These are phyloP conservation scores for Cydia amplana DNA, from an alignment of 1,140 invertebrate species.

Conservation along the genomic window DNA sequence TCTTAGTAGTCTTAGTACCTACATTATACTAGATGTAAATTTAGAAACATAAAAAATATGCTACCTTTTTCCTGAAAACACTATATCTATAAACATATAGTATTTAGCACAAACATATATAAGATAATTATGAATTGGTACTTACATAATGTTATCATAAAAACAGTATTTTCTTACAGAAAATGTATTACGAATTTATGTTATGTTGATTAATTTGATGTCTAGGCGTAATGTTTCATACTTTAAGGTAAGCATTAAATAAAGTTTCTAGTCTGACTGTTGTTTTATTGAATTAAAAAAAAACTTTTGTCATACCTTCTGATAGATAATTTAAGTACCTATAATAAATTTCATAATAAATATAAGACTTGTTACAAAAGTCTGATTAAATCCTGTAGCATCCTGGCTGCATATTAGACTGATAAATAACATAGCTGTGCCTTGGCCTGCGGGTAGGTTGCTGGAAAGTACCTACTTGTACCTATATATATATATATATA, in stretches of 20 bases:
- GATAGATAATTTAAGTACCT: too few species aligned
- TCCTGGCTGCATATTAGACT: too few species aligned
- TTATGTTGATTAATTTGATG: not conserved
- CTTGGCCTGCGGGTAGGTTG: too few species aligned
- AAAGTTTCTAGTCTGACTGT: not conserved
- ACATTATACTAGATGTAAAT: not conserved
- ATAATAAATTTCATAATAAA: too few species aligned
- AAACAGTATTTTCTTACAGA: slow-evolving; percentile 8
- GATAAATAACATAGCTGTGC: too few species aligned
- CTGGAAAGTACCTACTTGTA: too few species aligned
- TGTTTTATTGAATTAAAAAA: not conserved
- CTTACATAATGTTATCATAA: slow-evolving; percentile 4
- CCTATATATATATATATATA: too few species aligned
- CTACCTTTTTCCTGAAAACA: not conserved
- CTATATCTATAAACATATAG: not conserved
- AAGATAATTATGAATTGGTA: slow-evolving; percentile 6
- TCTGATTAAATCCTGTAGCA: too few species aligned
- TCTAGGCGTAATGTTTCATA: slow-evolving; percentile 3
- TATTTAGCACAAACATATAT: not conserved
- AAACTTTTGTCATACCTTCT: too few species aligned
- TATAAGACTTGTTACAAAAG: too few species aligned
- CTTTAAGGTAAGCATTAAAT: not conserved
- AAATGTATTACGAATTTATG: slow-evolving; percentile 10
- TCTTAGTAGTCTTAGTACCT: not conserved
- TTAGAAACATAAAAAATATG: not conserved